Base-by-base conservation (phyloP, 2,113 vertebrate species). In the Copsychus sechellarum region DNA sequence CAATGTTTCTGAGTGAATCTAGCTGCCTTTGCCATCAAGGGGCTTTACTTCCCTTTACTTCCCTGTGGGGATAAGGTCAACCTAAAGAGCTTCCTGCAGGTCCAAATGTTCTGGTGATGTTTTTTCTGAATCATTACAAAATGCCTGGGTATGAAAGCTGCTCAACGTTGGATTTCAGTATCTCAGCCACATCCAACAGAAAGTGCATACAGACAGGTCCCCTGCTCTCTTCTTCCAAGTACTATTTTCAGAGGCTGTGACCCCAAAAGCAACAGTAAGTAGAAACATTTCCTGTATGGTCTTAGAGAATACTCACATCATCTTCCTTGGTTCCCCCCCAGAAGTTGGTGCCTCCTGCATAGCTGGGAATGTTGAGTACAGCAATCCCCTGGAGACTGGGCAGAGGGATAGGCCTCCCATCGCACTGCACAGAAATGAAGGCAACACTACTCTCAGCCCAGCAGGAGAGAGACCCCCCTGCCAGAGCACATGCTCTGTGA, bases 291-390 rank as follows among this genome's bases (percentile, higher is more conserved):
- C 26, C 23, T 36, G 31, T 21, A 29, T 6, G 45, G 50, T 31
- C 40, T 36, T 54, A 31, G 43, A 31, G 25, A 95, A 81, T 91
- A 97, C 99, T 97, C 95, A 99, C 99, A 17, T 99, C 99, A 53
- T 99, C 99, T 97, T 99, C 99, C 92, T 99, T 99, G 94, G 99
- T 99, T 54, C 99, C 99, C 1, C 99, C 99, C 99, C 99, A 99
- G 97, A 99, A 99, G 97, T 99, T 99, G 93, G 99, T 99, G 74
- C 99, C 99, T 90, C 99, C 99, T 4, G 99, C 99, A 2, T 99
- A 99, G 92, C 99, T 99, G 29, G 99, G 99, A 81, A 99, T 99
- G 97, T 99, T 99, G 77, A 99, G 97, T 22, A 99, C 99, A 1
- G 99, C 99, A 11, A 99, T 99, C 7, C 99, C 99, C 96, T 99